Percentiles rank a stretch among this genome's conserved stretches.
Evolutionary conservation across 2,888 invertebrate genomes (phyloP).

Genomic region (Gari tellinella): DNA sequence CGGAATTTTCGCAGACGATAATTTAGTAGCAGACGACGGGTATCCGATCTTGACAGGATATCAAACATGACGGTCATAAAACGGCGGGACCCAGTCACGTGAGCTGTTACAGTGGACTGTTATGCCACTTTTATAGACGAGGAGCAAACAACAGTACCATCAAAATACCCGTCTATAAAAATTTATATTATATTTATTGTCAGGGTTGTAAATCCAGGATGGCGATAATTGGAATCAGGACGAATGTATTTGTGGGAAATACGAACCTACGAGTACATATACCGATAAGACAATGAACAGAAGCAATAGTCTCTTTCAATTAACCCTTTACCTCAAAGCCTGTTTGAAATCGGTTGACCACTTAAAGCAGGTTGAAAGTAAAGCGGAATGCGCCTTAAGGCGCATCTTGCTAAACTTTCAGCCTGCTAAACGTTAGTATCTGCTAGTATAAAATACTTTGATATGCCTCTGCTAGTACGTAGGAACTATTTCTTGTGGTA

Average conservation of each 20-base stretch:
- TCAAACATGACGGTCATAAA: constrained; percentile 54
- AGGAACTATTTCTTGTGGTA: too few relatives aligned
- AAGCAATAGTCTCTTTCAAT: constrained; percentile 3
- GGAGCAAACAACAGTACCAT: constrained; percentile 47
- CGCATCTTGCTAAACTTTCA: too few relatives aligned
- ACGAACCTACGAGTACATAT: constrained; percentile 5
- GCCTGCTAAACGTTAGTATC: too few relatives aligned
- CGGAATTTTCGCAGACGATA: too few relatives aligned
- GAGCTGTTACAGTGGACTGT: constrained; percentile 31
- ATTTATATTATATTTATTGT: constrained; percentile 60
- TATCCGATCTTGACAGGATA: constrained; percentile 6
- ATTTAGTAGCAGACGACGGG: too few relatives aligned
- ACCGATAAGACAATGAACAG: constrained; percentile 36
- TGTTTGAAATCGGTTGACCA: too few relatives aligned
- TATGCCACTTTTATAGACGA: constrained; percentile 60
- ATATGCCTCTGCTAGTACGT: too few relatives aligned
- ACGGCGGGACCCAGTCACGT: constrained; percentile 42
- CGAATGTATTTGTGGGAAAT: constrained; percentile 27
- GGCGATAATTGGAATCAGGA: constrained; percentile 45
- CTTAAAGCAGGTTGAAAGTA: too few relatives aligned
- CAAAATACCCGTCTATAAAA: constrained; percentile 48
- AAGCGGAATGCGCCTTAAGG: too few relatives aligned
- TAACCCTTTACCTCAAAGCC: too few relatives aligned
- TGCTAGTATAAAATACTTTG: too few relatives aligned
- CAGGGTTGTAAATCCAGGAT: constrained; percentile 40